A percentile compares a stretch with the other conserved stretches of the same genome.
Evolutionary conservation across 2,113 vertebrate genomes (phyloP).

Genomic region (Rattus norvegicus): DNA sequence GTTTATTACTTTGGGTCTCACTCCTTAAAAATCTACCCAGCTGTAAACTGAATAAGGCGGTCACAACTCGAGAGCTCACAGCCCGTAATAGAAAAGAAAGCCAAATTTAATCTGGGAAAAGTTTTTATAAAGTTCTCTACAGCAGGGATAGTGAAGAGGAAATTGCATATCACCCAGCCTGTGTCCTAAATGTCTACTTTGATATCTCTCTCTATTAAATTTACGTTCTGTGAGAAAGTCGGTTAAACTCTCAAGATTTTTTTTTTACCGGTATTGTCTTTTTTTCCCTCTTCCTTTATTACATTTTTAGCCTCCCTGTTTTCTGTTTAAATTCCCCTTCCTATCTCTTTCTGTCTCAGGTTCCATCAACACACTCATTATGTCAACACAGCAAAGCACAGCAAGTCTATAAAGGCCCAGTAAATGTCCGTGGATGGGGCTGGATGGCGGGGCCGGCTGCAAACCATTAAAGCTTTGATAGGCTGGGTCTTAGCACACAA

Average conservation of each 20-base stretch:
- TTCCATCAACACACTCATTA: neutral
- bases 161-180: neutral
- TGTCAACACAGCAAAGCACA: neutral
- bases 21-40: slow-evolving; percentile 47
- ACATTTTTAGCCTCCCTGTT: neutral
- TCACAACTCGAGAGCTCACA: neutral
- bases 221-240: neutral
- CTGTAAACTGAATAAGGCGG: neutral
- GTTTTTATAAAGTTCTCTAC: slow-evolving; percentile 19
- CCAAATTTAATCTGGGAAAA: slow-evolving; percentile 24
- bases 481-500: neutral
- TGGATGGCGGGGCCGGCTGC: neutral
- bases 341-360: neutral
- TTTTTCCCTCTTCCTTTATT: slow-evolving; percentile 20
- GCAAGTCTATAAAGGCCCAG: neutral
- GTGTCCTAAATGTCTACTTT: slow-evolving; percentile 13
- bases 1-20: slow-evolving; percentile 35
- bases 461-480: neutral
- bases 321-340: neutral
- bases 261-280: neutral
- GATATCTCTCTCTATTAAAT: slow-evolving; percentile 24
- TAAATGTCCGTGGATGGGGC: neutral
- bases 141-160: neutral
- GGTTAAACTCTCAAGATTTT: slow-evolving; percentile 21
- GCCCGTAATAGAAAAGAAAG: slow-evolving; percentile 30